Conservation (phyloP, 2,113 vertebrate species). For the Terrapene triunguis region DNA sequence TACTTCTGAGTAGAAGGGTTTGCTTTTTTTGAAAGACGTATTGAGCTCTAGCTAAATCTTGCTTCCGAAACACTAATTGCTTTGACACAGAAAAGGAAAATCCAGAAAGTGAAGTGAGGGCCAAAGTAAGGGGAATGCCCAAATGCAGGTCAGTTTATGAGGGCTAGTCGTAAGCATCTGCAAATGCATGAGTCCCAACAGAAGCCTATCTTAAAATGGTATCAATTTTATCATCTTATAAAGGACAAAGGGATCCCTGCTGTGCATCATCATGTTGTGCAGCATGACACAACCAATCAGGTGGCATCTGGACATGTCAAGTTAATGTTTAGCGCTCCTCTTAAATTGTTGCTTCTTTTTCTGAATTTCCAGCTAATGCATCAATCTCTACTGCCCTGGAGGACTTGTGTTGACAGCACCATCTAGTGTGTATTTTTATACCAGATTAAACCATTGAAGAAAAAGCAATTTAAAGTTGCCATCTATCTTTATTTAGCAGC, state of each 20-base stretch:
- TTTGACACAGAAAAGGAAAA: not conserved
- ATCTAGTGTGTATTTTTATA: not conserved
- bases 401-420: not conserved
- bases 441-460: not conserved
- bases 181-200: not conserved
- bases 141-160: not conserved
- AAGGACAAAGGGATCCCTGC: not conserved
- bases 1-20: not conserved
- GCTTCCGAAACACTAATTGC: not conserved
- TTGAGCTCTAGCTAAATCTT: not conserved
- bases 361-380: not conserved
- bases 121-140: not conserved
- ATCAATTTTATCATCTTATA: not conserved
- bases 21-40: not conserved
- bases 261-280: not conserved
- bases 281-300: not conserved
- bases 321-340: not conserved
- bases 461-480: slow-evolving; percentile 15
- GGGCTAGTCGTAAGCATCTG: not conserved
- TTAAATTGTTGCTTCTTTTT: not conserved
- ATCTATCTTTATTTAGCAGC: slow-evolving; percentile 33
- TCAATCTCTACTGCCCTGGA: not conserved
- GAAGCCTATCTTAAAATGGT: not conserved
- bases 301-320: not conserved
- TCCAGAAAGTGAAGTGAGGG: not conserved